Percentiles rank a stretch among this genome's conserved stretches.
These are phyloP conservation scores for Bubalus kerabau DNA, from an alignment of 2,113 vertebrate genomes.

Conservation along the genomic window DNA sequence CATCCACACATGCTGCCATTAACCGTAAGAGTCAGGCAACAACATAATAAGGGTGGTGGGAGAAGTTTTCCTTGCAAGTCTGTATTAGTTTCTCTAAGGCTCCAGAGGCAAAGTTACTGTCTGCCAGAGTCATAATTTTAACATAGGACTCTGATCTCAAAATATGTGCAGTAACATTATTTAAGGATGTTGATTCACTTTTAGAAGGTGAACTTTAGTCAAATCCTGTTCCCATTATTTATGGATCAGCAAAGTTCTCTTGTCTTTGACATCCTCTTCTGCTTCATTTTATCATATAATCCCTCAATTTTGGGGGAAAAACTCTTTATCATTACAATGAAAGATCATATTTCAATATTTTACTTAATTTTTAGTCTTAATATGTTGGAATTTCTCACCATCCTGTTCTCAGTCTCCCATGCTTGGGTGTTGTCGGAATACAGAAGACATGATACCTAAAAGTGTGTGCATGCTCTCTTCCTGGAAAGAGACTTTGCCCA, in stretches of 20 bases:
- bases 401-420: background rate
- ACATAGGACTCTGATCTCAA: background rate
- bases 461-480: background rate
- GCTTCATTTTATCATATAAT: background rate
- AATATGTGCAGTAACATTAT: background rate
- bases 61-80: background rate
- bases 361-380: background rate
- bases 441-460: background rate
- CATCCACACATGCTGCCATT: background rate
- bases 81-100: background rate
- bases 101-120: background rate
- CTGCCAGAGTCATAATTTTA: slow-evolving; percentile 10
- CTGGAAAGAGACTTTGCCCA: background rate
- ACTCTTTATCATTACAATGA: background rate
- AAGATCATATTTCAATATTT: slow-evolving; percentile 1
- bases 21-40: background rate
- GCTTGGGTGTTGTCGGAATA: background rate
- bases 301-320: background rate
- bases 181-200: background rate
- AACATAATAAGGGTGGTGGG: background rate
- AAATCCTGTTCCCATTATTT: background rate
- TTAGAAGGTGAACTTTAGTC: background rate
- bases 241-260: background rate
- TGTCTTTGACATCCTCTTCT: background rate
- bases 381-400: background rate